Evolutionary conservation across 1,140 invertebrate genomes (phyloP).

Genomic region (Pentalonia nigronervosa): DNA sequence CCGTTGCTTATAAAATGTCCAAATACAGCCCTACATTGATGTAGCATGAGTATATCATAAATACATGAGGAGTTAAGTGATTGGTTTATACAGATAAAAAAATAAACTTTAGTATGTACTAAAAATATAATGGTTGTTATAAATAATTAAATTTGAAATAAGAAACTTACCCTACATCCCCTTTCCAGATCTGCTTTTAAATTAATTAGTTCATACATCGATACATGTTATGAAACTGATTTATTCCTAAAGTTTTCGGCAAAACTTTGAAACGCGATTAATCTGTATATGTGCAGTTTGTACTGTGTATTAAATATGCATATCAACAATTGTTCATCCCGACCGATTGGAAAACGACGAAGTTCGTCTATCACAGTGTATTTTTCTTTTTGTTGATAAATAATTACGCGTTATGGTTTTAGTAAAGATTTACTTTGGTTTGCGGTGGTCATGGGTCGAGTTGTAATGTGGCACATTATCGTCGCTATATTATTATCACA

Average conservation of each 20-base stretch:
- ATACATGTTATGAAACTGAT: background rate
- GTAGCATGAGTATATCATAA: background rate
- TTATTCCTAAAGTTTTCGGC: background rate
- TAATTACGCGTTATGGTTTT: background rate
- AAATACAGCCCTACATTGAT: background rate
- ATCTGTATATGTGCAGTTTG: background rate
- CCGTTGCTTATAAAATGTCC: background rate
- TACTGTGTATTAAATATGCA: background rate
- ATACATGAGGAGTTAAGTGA: background rate
- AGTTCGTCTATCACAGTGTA: background rate
- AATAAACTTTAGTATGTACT: no score
- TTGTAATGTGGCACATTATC: background rate
- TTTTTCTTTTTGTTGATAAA: background rate
- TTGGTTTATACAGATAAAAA: no score
- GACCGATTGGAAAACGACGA: background rate
- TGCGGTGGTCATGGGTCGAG: background rate
- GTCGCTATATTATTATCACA: conserved; percentile 9
- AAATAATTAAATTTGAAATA: no score
- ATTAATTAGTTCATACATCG: background rate
- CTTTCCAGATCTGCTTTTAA: background rate
- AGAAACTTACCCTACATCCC: no score
- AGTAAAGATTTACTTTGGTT: background rate
- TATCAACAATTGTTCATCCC: background rate
- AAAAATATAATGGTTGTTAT: no score
- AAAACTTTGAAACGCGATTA: background rate